Percentiles rank a stretch among this genome's conserved stretches.
These are phyloP conservation scores for Alaudala cheleensis DNA, from an alignment of 2,113 vertebrate species.

Conservation along the genomic window DNA sequence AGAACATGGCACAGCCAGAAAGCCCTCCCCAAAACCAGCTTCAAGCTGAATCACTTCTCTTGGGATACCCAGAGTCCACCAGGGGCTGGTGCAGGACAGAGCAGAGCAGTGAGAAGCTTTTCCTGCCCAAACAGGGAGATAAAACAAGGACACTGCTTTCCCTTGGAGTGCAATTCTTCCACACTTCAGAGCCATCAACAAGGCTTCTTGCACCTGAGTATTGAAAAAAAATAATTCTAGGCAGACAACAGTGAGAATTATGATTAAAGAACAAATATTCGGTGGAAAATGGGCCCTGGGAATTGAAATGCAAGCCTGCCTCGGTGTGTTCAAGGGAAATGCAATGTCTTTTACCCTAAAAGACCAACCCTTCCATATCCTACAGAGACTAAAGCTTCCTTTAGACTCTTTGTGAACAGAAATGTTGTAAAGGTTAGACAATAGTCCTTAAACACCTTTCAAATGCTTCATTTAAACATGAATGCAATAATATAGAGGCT, in stretches of 20 bases:
- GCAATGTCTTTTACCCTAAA: neutral
- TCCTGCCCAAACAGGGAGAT: neutral
- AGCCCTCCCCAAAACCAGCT: neutral
- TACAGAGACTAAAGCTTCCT: slow-evolving; percentile 4
- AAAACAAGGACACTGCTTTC: slow-evolving; percentile 3
- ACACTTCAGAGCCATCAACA: slow-evolving; percentile 1
- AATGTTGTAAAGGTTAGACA: slow-evolving; percentile 1
- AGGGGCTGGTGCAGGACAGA: neutral
- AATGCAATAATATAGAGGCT: neutral
- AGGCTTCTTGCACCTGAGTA: neutral
- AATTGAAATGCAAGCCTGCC: slow-evolving; percentile 13
- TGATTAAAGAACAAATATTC: slow-evolving; percentile 44
- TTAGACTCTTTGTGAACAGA: neutral
- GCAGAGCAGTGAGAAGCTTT: neutral
- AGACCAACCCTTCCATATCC: neutral
- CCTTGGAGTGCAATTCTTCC: neutral
- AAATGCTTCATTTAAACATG: slow-evolving; percentile 40
- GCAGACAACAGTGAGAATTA: slow-evolving; percentile 31
- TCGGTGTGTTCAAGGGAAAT: slow-evolving; percentile 31
- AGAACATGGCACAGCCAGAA: neutral
- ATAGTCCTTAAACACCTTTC: slow-evolving; percentile 7
- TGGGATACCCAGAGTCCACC: neutral
- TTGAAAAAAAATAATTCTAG: neutral
- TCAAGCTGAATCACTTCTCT: neutral
- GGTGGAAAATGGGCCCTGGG: neutral